A percentile compares a stretch with the other conserved stretches of the same genome.
phyloP scores from a whole-genome alignment of 2,797 vertebrate genomes.

The Pangasius krempfi region DNA sequence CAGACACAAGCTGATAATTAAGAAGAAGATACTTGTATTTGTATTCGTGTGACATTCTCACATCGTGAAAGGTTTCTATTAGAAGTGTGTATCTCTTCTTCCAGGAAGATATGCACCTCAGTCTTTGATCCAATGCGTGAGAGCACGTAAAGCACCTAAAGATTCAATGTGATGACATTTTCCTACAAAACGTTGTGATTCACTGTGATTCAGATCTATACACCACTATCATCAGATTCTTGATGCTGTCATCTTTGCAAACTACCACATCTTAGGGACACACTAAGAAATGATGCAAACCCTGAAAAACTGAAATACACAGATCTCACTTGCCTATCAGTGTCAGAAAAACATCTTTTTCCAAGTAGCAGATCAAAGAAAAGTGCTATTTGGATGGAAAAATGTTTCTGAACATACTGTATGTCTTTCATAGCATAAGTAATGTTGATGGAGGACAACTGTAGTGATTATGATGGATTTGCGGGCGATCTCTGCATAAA shows the following conservation, averaged over 20 bases:
- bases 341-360: background rate
- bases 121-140: background rate
- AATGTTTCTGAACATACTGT: background rate
- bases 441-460: background rate
- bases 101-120: background rate
- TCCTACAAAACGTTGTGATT: background rate
- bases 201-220: background rate
- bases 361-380: background rate
- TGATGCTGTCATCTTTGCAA: background rate
- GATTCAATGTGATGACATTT: background rate
- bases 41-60: background rate
- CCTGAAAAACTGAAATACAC: background rate
- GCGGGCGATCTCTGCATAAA: background rate
- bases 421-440: background rate
- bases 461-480: background rate
- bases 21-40: background rate
- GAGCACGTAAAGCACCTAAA: background rate
- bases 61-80: background rate
- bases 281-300: background rate
- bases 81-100: background rate
- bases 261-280: background rate
- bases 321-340: background rate
- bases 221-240: background rate
- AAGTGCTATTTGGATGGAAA: background rate
- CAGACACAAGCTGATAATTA: conserved; percentile 9